Evolutionary conservation across 2,113 vertebrate genomes (phyloP), one percentile per base, ranked within the genome.

Genomic region (Larimichthys crocea): DNA sequence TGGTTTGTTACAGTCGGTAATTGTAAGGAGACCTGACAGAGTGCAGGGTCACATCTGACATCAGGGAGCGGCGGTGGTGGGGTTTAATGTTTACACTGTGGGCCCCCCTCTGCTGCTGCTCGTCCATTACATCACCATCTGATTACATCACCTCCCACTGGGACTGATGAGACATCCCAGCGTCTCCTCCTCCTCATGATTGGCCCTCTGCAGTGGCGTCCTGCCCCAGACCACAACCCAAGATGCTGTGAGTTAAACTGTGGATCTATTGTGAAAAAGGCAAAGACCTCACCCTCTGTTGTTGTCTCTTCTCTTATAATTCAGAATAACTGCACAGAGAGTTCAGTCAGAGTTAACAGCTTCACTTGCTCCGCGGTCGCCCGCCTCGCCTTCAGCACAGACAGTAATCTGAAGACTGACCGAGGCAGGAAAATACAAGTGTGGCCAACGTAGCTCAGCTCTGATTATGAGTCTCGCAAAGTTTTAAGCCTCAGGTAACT

Each of bases 141-240:
- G 69, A 83, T 91, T 70, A 83, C 84, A 74, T 91, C 92, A 89
- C 74, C 85, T 59, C 84, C 83, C 64, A 11, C 55, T 52, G 80
- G 61, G 53, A 62, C 66, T 19, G 57, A 40, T 56, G 80, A 86
- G 74, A 66, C 63, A 2, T 55, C 69, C 76, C 60, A 76, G 83
- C 24, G 6, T 68, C 26, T 26, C 26, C 74, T 56, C 69, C 74
- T 61, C 69, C 59, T 60, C 16, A 2, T 62, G 22, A 86, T 74
- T 80, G 85, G 74, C 57, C 60, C 50, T 20, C 50, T 70, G 74
- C 70, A 44, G 79, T 52, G 35, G 49, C 6, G 6, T 15, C 40
- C 53, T 31, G 65, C 35, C 66, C 66, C 71, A 19, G 35, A 55
- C 53, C 48, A 50, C 56, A 60, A 5, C 56, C 22, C 16, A 10